Conservation (phyloP, 2,888 invertebrate genomes). For the Agonopterix arenella region DNA sequence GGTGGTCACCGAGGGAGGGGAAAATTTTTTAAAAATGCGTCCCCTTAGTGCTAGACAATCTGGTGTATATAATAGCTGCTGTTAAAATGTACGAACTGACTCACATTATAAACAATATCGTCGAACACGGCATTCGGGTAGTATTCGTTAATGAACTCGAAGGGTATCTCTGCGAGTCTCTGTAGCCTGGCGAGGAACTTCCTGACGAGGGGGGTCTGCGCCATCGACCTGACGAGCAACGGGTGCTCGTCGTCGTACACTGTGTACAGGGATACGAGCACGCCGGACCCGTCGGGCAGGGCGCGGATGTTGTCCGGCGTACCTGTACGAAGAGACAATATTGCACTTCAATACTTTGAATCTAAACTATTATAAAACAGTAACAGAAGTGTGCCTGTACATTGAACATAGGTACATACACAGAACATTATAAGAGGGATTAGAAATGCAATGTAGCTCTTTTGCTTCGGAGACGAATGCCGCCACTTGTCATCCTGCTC, state of each 20-base stretch:
- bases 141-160: constrained; percentile 77
- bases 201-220: constrained; percentile 79
- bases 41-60: too few species aligned
- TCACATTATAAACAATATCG: constrained; percentile 77
- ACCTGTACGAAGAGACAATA: background rate
- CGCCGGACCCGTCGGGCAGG: constrained; percentile 79
- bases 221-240: constrained; percentile 65
- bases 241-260: constrained; percentile 78
- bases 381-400: too few species aligned
- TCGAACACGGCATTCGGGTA: constrained; percentile 82
- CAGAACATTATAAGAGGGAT: too few species aligned
- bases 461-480: too few species aligned
- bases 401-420: too few species aligned
- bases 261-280: constrained; percentile 79
- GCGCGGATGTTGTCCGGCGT: constrained; percentile 79
- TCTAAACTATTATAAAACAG: too few species aligned
- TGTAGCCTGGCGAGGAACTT: constrained; percentile 80
- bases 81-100: constrained; percentile 22
- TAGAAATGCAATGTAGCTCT: too few species aligned
- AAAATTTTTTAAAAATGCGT: too few species aligned
- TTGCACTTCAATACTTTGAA: too few species aligned
- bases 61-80: too few species aligned
- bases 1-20: too few species aligned
- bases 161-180: constrained; percentile 78
- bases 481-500: too few species aligned